Percentiles rank a stretch among this genome's conserved stretches.
Evolutionary conservation across 2,113 vertebrate genomes (phyloP).

Genomic region (Zosterops borbonicus): DNA sequence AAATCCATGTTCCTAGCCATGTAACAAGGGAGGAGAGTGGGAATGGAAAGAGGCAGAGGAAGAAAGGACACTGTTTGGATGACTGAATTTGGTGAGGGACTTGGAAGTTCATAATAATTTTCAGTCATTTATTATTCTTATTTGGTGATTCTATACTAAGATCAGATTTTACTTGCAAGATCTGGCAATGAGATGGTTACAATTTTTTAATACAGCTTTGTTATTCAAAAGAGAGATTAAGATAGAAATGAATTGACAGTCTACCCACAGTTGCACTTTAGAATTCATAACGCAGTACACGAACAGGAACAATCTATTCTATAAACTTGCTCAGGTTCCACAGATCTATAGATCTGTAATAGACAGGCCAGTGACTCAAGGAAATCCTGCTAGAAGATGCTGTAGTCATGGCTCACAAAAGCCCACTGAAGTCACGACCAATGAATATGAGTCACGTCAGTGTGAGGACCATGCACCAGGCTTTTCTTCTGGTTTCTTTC

Average conservation of each 20-base stretch:
- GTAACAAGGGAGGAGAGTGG: neutral
- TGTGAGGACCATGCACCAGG: neutral
- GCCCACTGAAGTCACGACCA: conserved; percentile 32
- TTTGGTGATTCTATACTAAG: neutral
- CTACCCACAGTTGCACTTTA: conserved; percentile 42
- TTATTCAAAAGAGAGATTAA: conserved; percentile 44
- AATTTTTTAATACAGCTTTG: neutral
- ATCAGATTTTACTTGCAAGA: neutral
- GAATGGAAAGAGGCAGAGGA: neutral
- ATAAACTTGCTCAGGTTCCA: neutral
- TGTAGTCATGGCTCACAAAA: neutral
- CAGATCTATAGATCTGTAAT: neutral
- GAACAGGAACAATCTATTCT: conserved; percentile 22
- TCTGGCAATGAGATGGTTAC: neutral
- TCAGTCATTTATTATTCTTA: neutral
- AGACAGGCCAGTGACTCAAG: conserved; percentile 41
- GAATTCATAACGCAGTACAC: neutral
- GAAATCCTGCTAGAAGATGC: neutral
- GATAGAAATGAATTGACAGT: conserved; percentile 23
- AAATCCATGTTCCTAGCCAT: neutral
- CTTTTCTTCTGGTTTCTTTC: neutral
- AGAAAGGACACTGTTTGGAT: neutral
- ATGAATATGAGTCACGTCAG: neutral
- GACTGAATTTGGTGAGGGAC: neutral
- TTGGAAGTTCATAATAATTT: neutral